Base-by-base conservation (phyloP, 2,797 vertebrate species). In the Pachyuromys duprasi region DNA sequence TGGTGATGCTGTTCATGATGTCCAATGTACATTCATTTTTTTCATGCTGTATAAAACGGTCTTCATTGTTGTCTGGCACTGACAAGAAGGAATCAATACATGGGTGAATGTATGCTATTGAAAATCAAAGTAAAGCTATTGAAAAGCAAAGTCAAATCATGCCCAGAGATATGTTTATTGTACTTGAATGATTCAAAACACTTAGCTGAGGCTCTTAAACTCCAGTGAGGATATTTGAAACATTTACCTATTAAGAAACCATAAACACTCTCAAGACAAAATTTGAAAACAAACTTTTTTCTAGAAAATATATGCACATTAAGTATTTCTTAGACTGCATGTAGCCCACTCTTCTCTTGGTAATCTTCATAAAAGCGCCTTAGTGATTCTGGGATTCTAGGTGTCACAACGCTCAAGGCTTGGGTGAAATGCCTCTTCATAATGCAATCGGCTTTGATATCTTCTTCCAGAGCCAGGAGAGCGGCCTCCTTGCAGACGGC, bases 401-500 rank as follows among this genome's bases (percentile, higher is more conserved):
- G 99, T 86, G 98, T 99, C 97, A 99, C 99, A 0, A 98, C 69
- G 33, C 90, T 92, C 98, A 99, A 98, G 0, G 99, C 99, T 0
- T 97, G 94, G 87, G 97, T 97, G 96, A 99, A 99, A 98, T 99
- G 99, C 92, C 93, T 97, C 97, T 97, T 97, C 65, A 79, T 49
- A 93, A 99, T 93, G 74, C 89, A 96, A 87, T 96, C 97, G 49
- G 99, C 99, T 86, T 98, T 62, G 74, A 99, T 99, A 98, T 99
- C 98, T 98, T 99, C 99, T 93, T 99, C 99, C 31, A 99, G 99
- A 92, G 99, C 99, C 82, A 99, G 98, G 36, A 99, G 99, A 90
- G 99, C 99, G 62, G 99, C 99, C 98, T 99, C 99, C 98, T 99
- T 99, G 97, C 99, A 99, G 87, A 99, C 98, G 4, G 99, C 99